These are phyloP conservation scores for Monomorium pharaonis DNA, from an alignment of 1,140 invertebrate genomes.

Conservation along the genomic window DNA sequence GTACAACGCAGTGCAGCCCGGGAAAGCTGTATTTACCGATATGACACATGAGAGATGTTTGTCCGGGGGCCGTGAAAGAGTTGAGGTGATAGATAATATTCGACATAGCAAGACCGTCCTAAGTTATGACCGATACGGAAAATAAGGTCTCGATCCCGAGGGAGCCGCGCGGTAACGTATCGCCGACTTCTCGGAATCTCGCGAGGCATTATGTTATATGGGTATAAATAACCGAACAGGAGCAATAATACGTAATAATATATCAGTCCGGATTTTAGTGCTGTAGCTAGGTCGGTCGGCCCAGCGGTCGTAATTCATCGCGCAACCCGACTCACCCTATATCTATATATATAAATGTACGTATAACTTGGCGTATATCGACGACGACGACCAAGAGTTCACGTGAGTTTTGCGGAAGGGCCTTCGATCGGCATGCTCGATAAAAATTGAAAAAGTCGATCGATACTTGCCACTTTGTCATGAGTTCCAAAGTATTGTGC, in stretches of 20 bases:
- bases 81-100: slow-evolving; percentile 60
- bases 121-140: slow-evolving; percentile 85
- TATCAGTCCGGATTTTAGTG: slow-evolving; percentile 86
- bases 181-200: slow-evolving; percentile 81
- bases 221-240: slow-evolving; percentile 85
- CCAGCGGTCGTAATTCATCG: slow-evolving; percentile 85
- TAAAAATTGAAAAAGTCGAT: slow-evolving; percentile 40
- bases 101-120: slow-evolving; percentile 56
- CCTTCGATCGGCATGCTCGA: slow-evolving; percentile 24
- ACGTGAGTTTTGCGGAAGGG: slow-evolving; percentile 49
- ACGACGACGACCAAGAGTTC: slow-evolving; percentile 37
- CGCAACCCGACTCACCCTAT: slow-evolving; percentile 77
- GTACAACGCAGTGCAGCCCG: not conserved
- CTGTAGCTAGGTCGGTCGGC: slow-evolving; percentile 81
- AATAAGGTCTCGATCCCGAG: slow-evolving; percentile 81
- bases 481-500: not conserved
- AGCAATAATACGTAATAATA: slow-evolving; percentile 86
- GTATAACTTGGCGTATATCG: slow-evolving; percentile 45
- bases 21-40: not conserved
- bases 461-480: not conserved
- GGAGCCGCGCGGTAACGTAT: slow-evolving; percentile 76
- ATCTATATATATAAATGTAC: slow-evolving; percentile 52
- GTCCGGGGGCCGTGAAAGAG: slow-evolving; percentile 32
- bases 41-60: slow-evolving; percentile 7
- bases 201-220: slow-evolving; percentile 85